Evolutionary conservation across 2,888 invertebrate genomes (phyloP).

Genomic region (Rhorus exstirpatorius): DNA sequence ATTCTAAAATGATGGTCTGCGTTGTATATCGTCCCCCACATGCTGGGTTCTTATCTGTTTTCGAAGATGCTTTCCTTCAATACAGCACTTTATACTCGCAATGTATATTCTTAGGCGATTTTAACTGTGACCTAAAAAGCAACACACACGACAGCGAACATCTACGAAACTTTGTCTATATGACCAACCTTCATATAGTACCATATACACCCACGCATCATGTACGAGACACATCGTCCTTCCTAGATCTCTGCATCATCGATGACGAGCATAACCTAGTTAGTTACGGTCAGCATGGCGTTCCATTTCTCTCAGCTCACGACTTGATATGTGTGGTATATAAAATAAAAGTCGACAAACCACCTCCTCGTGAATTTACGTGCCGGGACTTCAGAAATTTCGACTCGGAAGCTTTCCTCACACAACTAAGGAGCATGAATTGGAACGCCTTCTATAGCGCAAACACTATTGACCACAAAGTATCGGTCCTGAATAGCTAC

Average conservation of each 20-base stretch:
- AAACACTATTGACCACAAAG: neutral
- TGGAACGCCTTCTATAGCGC: neutral
- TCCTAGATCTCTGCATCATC: constrained; percentile 30
- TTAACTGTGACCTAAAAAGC: neutral
- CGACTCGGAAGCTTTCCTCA: neutral
- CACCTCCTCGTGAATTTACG: neutral
- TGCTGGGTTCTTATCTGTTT: neutral
- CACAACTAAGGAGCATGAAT: neutral
- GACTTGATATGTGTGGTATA: constrained; percentile 18
- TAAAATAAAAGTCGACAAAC: neutral
- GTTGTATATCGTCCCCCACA: neutral
- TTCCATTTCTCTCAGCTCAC: constrained; percentile 29
- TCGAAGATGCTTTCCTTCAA: neutral
- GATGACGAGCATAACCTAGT: neutral
- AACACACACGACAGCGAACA: constrained; percentile 9
- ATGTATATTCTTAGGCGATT: neutral
- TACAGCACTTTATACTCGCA: constrained; percentile 6
- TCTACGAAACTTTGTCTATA: neutral
- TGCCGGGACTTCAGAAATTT: constrained; percentile 18
- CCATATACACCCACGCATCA: constrained; percentile 10
- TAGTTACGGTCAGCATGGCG: neutral
- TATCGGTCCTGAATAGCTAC: too few relatives aligned
- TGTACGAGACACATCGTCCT: neutral
- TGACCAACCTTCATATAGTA: neutral
- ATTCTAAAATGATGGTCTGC: neutral